phyloP scores from a whole-genome alignment of 2,888 invertebrate genomes.

The Prosopocoilus inquinatus region DNA sequence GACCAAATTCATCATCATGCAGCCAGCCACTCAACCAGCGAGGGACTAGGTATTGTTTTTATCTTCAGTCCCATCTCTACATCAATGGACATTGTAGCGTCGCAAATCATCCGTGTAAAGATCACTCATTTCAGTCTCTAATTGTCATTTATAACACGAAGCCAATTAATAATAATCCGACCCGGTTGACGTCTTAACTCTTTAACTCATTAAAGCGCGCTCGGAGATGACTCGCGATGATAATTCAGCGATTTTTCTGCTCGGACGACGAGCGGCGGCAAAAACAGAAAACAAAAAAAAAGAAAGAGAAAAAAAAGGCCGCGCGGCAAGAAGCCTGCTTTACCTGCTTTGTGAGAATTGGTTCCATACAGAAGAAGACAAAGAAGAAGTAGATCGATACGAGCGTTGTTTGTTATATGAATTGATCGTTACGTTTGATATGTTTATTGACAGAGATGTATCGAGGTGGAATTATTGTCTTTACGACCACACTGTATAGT shows the following conservation, averaged over 20 bases:
- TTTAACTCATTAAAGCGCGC: conserved; percentile 2
- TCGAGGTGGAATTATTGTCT: too few species aligned
- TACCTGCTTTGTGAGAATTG: not conserved
- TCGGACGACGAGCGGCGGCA: too few species aligned
- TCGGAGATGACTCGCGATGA: not conserved
- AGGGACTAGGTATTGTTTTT: not conserved
- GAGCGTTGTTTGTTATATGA: too few species aligned
- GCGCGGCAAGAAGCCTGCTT: not conserved
- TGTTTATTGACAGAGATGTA: too few species aligned
- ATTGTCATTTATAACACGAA: conserved; percentile 36
- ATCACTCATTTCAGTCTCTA: conserved; percentile 34
- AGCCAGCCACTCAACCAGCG: not conserved
- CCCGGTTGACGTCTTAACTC: conserved; percentile 34
- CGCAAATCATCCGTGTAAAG: conserved; percentile 23
- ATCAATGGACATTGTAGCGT: conserved; percentile 25
- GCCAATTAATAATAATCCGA: conserved; percentile 38
- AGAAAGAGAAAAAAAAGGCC: not conserved
- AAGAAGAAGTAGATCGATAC: too few species aligned
- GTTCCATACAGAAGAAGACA: too few species aligned
- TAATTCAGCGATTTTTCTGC: not conserved
- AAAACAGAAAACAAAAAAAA: too few species aligned
- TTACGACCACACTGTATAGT: too few species aligned
- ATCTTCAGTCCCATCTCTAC: conserved; percentile 17
- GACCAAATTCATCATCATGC: too few species aligned
- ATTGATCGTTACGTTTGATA: too few species aligned